A percentile compares a stretch with the other conserved stretches of the same genome.
Conservation (phyloP, 2,797 vertebrate species). For the Sardinella longiceps region DNA sequence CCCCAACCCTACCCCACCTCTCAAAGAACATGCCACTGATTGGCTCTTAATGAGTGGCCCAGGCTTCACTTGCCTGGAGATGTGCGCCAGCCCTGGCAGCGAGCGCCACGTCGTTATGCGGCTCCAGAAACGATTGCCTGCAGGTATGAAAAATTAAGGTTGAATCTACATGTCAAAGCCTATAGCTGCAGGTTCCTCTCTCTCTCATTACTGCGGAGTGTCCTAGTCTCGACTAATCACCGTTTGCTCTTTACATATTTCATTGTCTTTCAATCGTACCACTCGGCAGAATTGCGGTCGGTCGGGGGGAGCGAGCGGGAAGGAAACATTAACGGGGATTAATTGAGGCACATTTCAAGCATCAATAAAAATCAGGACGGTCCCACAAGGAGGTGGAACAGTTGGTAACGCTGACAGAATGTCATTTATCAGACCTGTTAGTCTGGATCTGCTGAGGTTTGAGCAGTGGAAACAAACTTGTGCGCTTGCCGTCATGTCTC, state of each 20-base stretch:
- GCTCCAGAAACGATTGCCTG: not conserved
- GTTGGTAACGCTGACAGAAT: constrained; percentile 67
- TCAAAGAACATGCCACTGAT: not conserved
- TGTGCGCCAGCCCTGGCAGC: not conserved
- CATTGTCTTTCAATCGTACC: not conserved
- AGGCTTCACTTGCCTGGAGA: not conserved
- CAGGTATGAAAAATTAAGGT: not conserved
- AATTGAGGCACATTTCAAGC: constrained; percentile 56
- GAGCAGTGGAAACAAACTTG: constrained; percentile 21
- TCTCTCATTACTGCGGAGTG: not conserved
- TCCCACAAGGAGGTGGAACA: constrained; percentile 62
- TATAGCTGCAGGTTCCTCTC: not conserved
- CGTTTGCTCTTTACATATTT: not conserved
- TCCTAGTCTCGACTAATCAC: not conserved
- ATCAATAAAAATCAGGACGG: constrained; percentile 59
- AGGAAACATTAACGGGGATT: constrained; percentile 50
- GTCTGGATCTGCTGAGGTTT: constrained; percentile 46
- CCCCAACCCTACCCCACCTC: not conserved
- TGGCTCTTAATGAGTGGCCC: not conserved
- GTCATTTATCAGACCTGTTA: constrained; percentile 71
- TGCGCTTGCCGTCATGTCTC: not conserved
- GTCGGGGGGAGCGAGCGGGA: not conserved
- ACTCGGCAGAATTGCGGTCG: not conserved
- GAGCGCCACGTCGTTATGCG: not conserved
- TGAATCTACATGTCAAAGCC: not conserved